Percentiles rank a stretch among this genome's conserved stretches.
phyloP scores from a whole-genome alignment of 2,797 vertebrate species.

The Amblyopsis hoosieri region DNA sequence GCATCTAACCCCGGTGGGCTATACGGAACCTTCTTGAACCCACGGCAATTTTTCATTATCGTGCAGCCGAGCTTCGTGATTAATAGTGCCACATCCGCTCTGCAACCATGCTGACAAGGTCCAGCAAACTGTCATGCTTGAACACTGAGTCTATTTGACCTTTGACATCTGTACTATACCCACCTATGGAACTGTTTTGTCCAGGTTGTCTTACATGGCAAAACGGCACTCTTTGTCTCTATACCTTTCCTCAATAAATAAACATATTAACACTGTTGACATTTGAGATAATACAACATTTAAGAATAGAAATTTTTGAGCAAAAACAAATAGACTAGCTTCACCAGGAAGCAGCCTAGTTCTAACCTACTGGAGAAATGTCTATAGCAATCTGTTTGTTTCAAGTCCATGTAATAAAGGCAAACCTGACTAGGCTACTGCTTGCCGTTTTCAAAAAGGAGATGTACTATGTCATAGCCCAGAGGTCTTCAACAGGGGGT shows the following conservation, averaged over 20 bases:
- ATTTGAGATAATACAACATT: slow-evolving; percentile 3
- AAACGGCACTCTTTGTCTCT: not conserved
- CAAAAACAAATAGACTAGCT: no score
- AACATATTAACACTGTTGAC: not conserved
- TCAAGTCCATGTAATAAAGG: no score
- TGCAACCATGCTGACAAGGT: slow-evolving; percentile 51
- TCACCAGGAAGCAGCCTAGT: no score
- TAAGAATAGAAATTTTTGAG: not conserved
- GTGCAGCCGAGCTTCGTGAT: slow-evolving; percentile 35
- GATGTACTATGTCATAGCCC: no score
- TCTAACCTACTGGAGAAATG: no score
- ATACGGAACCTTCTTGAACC: slow-evolving; percentile 36
- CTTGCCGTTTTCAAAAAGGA: no score
- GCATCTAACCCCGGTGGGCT: slow-evolving; percentile 22
- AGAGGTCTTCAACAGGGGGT: no score
- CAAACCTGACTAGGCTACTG: no score
- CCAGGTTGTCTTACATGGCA: no score
- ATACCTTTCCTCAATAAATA: not conserved
- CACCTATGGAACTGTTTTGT: slow-evolving; percentile 26
- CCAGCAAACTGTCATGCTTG: slow-evolving; percentile 26
- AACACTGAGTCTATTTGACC: slow-evolving; percentile 48
- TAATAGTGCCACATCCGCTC: slow-evolving; percentile 63
- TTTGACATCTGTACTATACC: slow-evolving; percentile 37
- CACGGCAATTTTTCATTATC: slow-evolving; percentile 42
- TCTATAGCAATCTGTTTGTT: no score